Conservation (phyloP, 2,888 invertebrate species). For the Thecophora atra region DNA sequence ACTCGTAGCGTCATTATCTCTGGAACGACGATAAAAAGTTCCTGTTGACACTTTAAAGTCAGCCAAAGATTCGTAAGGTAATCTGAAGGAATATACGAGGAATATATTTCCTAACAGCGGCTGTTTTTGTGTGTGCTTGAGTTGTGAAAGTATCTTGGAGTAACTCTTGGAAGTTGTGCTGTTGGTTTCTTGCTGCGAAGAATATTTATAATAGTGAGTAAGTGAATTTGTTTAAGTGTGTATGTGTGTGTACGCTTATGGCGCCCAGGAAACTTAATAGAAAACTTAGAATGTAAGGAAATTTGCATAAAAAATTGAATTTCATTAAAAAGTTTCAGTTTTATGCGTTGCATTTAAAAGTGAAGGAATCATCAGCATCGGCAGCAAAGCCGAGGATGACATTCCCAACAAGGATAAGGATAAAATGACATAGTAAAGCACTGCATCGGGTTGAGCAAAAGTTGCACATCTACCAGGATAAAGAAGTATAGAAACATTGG, state of each 20-base stretch:
- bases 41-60: too few species aligned
- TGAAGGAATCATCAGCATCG: conserved; percentile 1
- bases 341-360: background rate
- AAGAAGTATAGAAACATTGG: background rate
- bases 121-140: too few species aligned
- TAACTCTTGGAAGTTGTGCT: background rate
- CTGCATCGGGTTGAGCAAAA: background rate
- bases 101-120: too few species aligned
- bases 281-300: conserved; percentile 26
- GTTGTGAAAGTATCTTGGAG: background rate
- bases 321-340: conserved; percentile 42
- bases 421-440: background rate
- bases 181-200: background rate
- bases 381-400: background rate
- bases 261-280: conserved; percentile 8
- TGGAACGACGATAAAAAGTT: too few species aligned
- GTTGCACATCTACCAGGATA: background rate
- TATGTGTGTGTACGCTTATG: background rate
- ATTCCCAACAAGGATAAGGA: background rate
- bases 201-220: background rate
- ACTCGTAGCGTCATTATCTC: too few species aligned
- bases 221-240: background rate
- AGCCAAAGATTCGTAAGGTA: too few species aligned
- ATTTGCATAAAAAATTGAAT: conserved; percentile 41
- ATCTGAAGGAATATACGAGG: too few species aligned